Percentiles rank a stretch among this genome's conserved stretches.
Conservation (phyloP, 1,140 invertebrate species). For the Propsilocerus akamusi region DNA sequence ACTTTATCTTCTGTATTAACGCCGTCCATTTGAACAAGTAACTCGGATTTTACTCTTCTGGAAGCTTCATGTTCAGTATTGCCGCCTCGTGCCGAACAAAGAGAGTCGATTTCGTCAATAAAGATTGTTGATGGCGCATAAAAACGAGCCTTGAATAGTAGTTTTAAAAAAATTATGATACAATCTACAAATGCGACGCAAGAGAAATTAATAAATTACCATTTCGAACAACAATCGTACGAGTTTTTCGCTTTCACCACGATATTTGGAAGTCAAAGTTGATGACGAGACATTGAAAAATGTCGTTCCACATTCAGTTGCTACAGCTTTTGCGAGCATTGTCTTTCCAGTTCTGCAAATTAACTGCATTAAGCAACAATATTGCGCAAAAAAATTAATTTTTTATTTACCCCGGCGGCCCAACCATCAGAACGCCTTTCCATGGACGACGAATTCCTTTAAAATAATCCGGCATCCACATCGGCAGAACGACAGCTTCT, state of each 20-base stretch:
- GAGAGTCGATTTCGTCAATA: conserved; percentile 98
- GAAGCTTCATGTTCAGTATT: conserved; percentile 98
- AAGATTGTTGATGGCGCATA: conserved; percentile 99
- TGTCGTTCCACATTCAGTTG: conserved; percentile 97
- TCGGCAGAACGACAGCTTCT: conserved; percentile 94
- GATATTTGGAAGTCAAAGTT: conserved; percentile 92
- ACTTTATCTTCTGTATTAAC: conserved; percentile 59
- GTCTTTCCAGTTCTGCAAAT: conserved; percentile 88
- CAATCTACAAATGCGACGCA: neutral
- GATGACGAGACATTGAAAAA: conserved; percentile 99
- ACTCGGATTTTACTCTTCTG: conserved; percentile 90
- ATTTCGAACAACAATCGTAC: conserved; percentile 96
- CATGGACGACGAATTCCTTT: conserved; percentile 71
- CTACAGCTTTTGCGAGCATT: conserved; percentile 97
- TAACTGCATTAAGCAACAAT: conserved; percentile 5
- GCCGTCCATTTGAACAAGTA: conserved; percentile 99
- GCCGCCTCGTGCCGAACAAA: conserved; percentile 88
- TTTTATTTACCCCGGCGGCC: conserved; percentile 41
- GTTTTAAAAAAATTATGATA: conserved; percentile 6
- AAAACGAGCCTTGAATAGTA: conserved; percentile 91
- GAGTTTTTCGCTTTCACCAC: conserved; percentile 97
- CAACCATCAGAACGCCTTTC: conserved; percentile 92
- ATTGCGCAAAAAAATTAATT: neutral
- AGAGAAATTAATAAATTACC: no score
- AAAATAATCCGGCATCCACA: conserved; percentile 98